Conservation (phyloP, 2,888 invertebrate genomes). For the Enchytraeus crypticus region DNA sequence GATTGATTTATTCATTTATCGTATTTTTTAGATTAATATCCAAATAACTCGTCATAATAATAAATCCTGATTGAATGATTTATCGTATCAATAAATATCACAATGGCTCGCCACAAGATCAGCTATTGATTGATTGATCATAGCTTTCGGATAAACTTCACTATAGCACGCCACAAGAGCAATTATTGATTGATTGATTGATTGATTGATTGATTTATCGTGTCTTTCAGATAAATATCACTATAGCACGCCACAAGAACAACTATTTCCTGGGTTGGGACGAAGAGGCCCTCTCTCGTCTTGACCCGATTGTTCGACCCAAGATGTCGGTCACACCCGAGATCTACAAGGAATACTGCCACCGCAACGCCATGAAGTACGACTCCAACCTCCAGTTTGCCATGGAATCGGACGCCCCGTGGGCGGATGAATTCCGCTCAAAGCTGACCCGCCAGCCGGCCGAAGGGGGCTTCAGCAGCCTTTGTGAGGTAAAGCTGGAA, state of each 20-base stretch:
- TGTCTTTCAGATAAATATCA: conserved; percentile 14
- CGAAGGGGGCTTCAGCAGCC: conserved; percentile 24
- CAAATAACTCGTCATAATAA: too few species aligned
- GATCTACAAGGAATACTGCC: conserved; percentile 28
- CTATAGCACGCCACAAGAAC: conserved; percentile 27
- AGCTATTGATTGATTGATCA: too few species aligned
- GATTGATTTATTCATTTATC: too few species aligned
- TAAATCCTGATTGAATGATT: too few species aligned
- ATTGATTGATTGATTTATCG: too few species aligned
- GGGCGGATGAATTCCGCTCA: conserved; percentile 23
- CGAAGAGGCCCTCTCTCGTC: conserved; percentile 18
- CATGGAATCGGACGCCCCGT: conserved; percentile 23
- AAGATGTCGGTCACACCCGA: conserved; percentile 24
- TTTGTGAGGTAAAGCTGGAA: conserved; percentile 26
- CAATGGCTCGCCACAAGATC: too few species aligned
- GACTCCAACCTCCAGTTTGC: conserved; percentile 27
- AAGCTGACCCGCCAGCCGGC: conserved; percentile 21
- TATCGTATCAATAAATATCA: too few species aligned
- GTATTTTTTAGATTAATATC: too few species aligned
- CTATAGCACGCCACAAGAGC: too few species aligned
- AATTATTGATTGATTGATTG: too few species aligned
- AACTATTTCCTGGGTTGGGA: conserved; percentile 30
- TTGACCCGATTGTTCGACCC: conserved; percentile 26
- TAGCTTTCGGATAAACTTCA: too few species aligned
- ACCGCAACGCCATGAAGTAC: conserved; percentile 28